Percentiles rank a stretch among this genome's conserved stretches.
Evolutionary conservation across 2,888 invertebrate genomes (phyloP).

Genomic region (Cepaea hortensis): DNA sequence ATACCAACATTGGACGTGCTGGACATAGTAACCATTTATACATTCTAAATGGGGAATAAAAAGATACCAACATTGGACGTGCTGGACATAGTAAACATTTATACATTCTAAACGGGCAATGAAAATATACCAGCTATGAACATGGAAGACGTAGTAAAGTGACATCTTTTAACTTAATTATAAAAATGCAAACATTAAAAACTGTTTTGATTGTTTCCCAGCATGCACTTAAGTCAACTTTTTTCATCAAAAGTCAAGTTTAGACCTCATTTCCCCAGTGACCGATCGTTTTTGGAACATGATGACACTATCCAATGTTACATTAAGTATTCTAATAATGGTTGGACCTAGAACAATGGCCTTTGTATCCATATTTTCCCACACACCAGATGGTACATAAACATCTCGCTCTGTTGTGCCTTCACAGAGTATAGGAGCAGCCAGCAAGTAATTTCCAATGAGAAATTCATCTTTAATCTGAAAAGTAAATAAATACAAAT

Average conservation of each 20-base stretch:
- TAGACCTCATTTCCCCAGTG: not conserved
- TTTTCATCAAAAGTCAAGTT: not conserved
- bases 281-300: not conserved
- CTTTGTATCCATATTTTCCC: slow-evolving; percentile 83
- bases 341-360: slow-evolving; percentile 45
- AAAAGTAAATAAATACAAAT: not conserved
- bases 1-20: too few species aligned
- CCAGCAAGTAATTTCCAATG: slow-evolving; percentile 63
- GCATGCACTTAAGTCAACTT: too few species aligned
- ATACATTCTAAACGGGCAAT: too few species aligned
- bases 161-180: too few species aligned
- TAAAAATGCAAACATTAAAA: too few species aligned
- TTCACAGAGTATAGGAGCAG: slow-evolving; percentile 70
- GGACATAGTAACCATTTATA: too few species aligned
- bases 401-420: slow-evolving; percentile 58
- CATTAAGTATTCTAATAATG: not conserved
- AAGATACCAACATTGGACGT: too few species aligned
- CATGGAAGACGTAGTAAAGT: too few species aligned
- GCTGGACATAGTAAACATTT: too few species aligned
- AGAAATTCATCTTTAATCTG: slow-evolving; percentile 66
- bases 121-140: too few species aligned
- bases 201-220: too few species aligned
- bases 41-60: too few species aligned
- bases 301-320: not conserved
- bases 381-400: slow-evolving; percentile 78